Evolutionary conservation across 2,113 vertebrate genomes (phyloP).

Genomic region (Pardalotus punctatus): DNA sequence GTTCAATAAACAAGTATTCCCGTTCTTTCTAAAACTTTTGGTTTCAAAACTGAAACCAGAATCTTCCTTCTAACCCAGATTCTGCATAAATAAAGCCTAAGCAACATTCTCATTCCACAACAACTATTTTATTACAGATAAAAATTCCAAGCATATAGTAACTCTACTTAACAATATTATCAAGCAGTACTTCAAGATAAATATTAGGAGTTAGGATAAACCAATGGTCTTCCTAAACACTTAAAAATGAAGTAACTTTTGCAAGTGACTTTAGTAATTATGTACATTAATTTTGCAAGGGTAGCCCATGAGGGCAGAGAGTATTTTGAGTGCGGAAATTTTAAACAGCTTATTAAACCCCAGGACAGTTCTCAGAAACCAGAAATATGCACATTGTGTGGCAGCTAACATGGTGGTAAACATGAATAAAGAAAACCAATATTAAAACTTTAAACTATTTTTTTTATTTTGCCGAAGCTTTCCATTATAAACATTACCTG

Average conservation of each 20-base stretch:
- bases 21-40: too few species aligned
- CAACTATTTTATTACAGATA: neutral
- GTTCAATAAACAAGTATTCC: neutral
- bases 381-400: neutral
- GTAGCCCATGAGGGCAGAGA: neutral
- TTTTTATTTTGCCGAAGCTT: neutral
- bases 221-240: neutral
- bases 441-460: neutral
- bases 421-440: neutral
- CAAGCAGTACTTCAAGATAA: neutral
- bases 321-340: neutral
- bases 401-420: neutral
- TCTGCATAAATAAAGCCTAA: neutral
- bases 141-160: neutral
- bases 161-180: neutral
- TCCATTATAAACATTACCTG: slow-evolving; percentile 58
- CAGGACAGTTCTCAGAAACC: neutral
- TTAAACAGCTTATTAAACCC: neutral
- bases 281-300: neutral
- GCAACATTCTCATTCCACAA: neutral
- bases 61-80: neutral
- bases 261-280: neutral
- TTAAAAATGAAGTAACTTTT: neutral
- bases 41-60: neutral
- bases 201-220: neutral